phyloP scores from a whole-genome alignment of 2,888 invertebrate genomes.

The Pterostichus madidus region DNA sequence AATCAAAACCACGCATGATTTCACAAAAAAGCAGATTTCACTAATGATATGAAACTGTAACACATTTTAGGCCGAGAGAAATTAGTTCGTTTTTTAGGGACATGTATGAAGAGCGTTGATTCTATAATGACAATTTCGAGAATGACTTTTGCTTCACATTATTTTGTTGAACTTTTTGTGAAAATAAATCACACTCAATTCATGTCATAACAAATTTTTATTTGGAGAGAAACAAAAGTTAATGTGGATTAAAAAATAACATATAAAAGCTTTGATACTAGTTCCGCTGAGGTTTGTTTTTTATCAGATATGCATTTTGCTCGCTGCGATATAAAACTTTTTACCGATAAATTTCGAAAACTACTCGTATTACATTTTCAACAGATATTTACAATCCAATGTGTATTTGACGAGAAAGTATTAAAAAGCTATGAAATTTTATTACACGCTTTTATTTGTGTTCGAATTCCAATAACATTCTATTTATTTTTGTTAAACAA shows the following conservation, averaged over 20 bases:
- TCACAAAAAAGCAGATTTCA: background rate
- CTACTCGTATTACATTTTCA: no score
- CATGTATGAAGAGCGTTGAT: background rate
- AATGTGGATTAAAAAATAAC: background rate
- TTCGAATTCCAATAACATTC: no score
- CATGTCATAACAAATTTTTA: background rate
- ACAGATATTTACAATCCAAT: no score
- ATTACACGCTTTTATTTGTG: no score
- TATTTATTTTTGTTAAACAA: no score
- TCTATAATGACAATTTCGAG: background rate
- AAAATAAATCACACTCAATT: background rate
- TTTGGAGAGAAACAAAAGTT: background rate
- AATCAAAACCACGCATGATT: background rate
- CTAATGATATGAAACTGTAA: conserved; percentile 18
- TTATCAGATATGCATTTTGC: background rate
- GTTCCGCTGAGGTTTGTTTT: background rate
- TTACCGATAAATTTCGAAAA: no score
- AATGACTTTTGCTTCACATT: background rate
- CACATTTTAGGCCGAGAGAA: conserved; percentile 17
- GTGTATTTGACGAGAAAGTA: no score
- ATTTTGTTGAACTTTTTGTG: background rate
- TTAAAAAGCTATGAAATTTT: no score
- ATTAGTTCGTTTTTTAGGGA: background rate
- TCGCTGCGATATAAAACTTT: no score
- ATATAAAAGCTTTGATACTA: background rate